Percentiles rank a stretch among this genome's conserved stretches.
These are phyloP conservation scores for Columbina picui DNA, from an alignment of 2,113 vertebrate genomes.

Conservation along the genomic window DNA sequence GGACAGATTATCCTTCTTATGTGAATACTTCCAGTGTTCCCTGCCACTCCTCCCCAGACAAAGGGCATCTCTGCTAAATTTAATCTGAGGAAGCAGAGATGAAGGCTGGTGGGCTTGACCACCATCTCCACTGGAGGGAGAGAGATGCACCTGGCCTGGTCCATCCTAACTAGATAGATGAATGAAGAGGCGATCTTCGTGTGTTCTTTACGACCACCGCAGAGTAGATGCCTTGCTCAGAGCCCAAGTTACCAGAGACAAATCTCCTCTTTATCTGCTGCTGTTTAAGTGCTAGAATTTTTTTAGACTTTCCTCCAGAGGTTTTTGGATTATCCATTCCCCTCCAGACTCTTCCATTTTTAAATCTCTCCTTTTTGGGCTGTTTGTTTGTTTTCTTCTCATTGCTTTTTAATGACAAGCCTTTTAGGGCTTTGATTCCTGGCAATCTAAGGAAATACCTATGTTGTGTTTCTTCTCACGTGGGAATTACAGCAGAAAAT, in stretches of 20 bases:
- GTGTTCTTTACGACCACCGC: not conserved
- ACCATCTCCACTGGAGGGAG: not conserved
- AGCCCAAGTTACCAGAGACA: not conserved
- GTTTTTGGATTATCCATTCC: not conserved
- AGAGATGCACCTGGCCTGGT: not conserved
- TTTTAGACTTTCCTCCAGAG: not conserved
- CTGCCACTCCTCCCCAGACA: not conserved
- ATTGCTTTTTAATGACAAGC: not conserved
- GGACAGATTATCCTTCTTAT: not conserved
- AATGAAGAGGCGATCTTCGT: not conserved
- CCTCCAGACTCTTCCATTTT: not conserved
- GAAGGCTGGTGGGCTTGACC: not conserved
- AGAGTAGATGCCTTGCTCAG: not conserved
- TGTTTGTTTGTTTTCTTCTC: not conserved
- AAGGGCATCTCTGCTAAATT: not conserved
- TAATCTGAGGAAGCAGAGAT: not conserved
- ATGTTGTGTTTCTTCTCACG: not conserved
- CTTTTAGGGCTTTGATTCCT: not conserved
- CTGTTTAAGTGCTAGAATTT: not conserved
- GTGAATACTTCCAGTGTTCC: not conserved
- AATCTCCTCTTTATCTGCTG: not conserved
- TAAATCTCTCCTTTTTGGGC: not conserved
- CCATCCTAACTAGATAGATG: not conserved
- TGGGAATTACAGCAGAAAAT: not conserved
- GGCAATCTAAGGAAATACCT: not conserved